These are phyloP conservation scores for Syngnathoides biaculeatus DNA, from an alignment of 2,113 vertebrate genomes.

Conservation along the genomic window DNA sequence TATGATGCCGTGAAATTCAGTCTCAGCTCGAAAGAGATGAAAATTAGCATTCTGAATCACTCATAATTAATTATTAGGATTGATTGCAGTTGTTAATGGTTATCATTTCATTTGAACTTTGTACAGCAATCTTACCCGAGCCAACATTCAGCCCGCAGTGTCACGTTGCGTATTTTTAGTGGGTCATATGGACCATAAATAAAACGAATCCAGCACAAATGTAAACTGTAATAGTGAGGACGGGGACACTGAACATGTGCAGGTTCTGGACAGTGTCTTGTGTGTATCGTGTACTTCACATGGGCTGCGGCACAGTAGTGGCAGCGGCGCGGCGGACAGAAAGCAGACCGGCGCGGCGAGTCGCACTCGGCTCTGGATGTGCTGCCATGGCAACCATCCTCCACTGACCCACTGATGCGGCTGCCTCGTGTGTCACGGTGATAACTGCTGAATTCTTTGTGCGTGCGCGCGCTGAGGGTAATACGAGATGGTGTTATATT, in stretches of 20 bases:
- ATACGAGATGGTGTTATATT: neutral
- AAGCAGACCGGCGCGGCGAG: slow-evolving; percentile 40
- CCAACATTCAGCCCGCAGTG: neutral
- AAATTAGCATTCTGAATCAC: too few species aligned
- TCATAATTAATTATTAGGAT: too few species aligned
- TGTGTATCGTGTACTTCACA: neutral
- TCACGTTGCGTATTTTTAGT: neutral
- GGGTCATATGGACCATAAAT: neutral
- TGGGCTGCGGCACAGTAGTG: slow-evolving; percentile 7
- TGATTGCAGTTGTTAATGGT: too few species aligned
- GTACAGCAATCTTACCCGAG: neutral
- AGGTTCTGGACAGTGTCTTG: neutral
- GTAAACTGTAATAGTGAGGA: neutral
- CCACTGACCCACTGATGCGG: slow-evolving; percentile 68
- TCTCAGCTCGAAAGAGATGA: too few species aligned
- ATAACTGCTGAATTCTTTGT: slow-evolving; percentile 43
- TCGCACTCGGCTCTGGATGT: slow-evolving; percentile 64
- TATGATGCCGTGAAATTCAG: too few species aligned
- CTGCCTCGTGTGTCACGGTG: slow-evolving; percentile 60
- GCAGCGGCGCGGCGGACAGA: slow-evolving; percentile 37
- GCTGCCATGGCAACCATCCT: slow-evolving; percentile 77
- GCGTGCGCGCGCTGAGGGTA: slow-evolving; percentile 7
- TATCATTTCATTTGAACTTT: neutral
- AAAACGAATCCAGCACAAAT: neutral
- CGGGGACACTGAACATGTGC: slow-evolving; percentile 4